Evolutionary conservation across 2,113 vertebrate species (phyloP).

Genomic region (Natator depressus): DNA sequence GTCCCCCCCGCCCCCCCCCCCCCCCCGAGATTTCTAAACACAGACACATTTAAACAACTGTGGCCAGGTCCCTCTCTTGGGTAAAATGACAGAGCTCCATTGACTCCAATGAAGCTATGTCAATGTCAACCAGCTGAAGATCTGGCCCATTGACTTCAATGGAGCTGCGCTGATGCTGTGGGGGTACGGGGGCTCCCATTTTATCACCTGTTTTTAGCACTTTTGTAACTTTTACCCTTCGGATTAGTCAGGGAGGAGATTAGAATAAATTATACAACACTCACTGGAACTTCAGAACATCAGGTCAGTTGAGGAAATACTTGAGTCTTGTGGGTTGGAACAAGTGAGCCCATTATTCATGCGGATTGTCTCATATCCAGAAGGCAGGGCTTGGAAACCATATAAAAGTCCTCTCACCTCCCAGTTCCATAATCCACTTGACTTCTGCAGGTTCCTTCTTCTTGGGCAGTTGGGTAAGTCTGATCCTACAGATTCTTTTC

Average conservation of each 20-base stretch:
- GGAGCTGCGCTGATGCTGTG: rapidly evolving
- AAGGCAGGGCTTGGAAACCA: slow-evolving; percentile 63
- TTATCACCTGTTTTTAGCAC: rapidly evolving
- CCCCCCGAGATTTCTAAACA: no score
- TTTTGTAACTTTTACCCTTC: not conserved
- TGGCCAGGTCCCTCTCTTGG: no score
- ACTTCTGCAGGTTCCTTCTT: not conserved
- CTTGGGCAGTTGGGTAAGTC: slow-evolving; percentile 44
- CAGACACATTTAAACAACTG: no score
- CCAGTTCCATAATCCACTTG: not conserved
- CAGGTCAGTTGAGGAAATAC: slow-evolving; percentile 19
- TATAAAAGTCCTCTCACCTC: slow-evolving; percentile 68
- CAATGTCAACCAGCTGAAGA: not conserved
- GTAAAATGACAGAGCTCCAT: no score
- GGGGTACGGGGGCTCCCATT: not conserved
- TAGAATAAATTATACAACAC: not conserved
- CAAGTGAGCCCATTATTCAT: slow-evolving; percentile 58
- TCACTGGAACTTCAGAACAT: not conserved
- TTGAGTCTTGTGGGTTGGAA: slow-evolving; percentile 38
- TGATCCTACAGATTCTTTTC: not conserved
- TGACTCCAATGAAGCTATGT: rapidly evolving
- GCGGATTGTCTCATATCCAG: slow-evolving; percentile 61
- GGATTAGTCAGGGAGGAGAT: not conserved
- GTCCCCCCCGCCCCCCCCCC: no score
- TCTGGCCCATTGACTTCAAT: rapidly evolving